Evolutionary conservation across 1,140 invertebrate species (phyloP).

Genomic region (Pararge aegeria): DNA sequence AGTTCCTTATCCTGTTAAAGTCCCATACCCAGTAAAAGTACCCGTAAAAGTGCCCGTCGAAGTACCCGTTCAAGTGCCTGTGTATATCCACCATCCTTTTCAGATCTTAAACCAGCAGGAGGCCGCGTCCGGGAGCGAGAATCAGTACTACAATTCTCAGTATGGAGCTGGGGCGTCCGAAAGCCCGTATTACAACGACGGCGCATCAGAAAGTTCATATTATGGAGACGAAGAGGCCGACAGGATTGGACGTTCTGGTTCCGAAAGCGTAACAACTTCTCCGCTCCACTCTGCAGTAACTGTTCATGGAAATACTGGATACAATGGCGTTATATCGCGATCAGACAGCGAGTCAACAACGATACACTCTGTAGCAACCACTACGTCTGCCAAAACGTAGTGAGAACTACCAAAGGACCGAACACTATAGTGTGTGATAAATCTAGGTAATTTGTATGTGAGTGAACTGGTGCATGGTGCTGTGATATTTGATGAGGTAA

Average conservation of each 20-base stretch:
- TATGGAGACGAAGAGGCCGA: conserved; percentile 18
- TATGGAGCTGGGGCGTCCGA: conserved; percentile 1
- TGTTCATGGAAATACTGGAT: conserved; percentile 52
- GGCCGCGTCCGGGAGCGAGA: conserved; percentile 21
- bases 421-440: conserved; percentile 7
- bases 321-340: conserved; percentile 47
- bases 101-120: conserved; percentile 42
- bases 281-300: conserved; percentile 46
- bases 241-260: conserved; percentile 14
- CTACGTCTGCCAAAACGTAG: conserved; percentile 6
- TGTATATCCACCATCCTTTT: conserved; percentile 55
- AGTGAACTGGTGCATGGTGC: conserved; percentile 48
- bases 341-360: conserved; percentile 50
- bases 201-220: conserved; percentile 6
- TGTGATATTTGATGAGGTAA: conserved; percentile 45
- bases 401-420: neutral
- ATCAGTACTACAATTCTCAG: neutral
- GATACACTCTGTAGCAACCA: conserved; percentile 20
- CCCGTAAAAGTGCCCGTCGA: conserved; percentile 77
- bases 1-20: conserved; percentile 81
- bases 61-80: conserved; percentile 64
- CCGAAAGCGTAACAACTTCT: conserved; percentile 29
- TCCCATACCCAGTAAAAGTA: conserved; percentile 76
- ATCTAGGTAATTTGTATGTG: conserved; percentile 26
- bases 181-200: conserved; percentile 21